Evolutionary conservation across 2,888 invertebrate species (phyloP).

Genomic region (Chesias legatella): DNA sequence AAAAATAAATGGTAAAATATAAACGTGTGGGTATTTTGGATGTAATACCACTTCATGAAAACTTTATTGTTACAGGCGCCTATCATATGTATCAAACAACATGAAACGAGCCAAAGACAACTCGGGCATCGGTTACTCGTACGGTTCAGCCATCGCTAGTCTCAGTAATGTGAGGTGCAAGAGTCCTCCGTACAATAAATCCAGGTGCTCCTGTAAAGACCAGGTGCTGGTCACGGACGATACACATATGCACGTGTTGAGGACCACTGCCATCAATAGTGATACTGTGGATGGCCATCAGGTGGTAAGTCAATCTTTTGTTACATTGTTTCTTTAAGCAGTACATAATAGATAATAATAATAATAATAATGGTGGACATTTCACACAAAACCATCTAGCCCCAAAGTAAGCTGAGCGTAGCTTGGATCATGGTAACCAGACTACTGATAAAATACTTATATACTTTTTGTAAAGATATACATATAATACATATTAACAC

Average conservation of each 20-base stretch:
- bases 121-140: conserved; percentile 65
- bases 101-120: conserved; percentile 70
- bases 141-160: conserved; percentile 60
- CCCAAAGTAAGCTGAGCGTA: too few species aligned
- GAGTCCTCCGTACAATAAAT: conserved; percentile 37
- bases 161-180: conserved; percentile 38
- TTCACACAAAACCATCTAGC: too few species aligned
- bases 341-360: too few species aligned
- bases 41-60: conserved; percentile 1
- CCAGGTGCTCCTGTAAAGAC: conserved; percentile 50
- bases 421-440: too few species aligned
- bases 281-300: conserved; percentile 48
- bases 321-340: too few species aligned
- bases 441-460: too few species aligned
- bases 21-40: too few species aligned
- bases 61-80: conserved; percentile 47
- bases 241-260: conserved; percentile 48
- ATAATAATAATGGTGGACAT: too few species aligned
- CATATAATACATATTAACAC: too few species aligned
- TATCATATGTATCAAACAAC: conserved; percentile 49
- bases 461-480: too few species aligned
- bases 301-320: conserved; percentile 58
- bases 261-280: conserved; percentile 66
- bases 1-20: too few species aligned
- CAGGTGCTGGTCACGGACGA: conserved; percentile 23